Evolutionary conservation across 2,113 vertebrate species (phyloP), one percentile per base, ranked within the genome.

Genomic region (Vombatus ursinus): DNA sequence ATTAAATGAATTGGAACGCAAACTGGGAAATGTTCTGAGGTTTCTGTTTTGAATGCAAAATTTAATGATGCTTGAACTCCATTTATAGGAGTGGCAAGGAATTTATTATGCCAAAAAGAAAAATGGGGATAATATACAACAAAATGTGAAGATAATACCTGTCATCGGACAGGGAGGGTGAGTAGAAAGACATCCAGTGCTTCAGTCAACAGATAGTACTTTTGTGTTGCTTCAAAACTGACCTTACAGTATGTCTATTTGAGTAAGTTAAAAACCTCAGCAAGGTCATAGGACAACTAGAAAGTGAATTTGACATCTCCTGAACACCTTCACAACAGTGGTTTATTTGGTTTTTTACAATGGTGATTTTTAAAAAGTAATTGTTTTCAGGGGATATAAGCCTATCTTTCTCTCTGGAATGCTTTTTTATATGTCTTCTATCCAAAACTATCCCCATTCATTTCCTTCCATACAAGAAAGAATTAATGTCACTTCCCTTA

Each of bases 61-160:
- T 90, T 0, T 94, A 90, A 95, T 96, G 92, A 53, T 89, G 16
- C 31, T 93, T 91, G 8, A 77, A 61, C 97, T 96, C 51, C 16
- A 90, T 95, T 97, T 98, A 14, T 97, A 99, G 99, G 99, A 99
- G 98, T 99, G 99, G 99, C 99, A 99, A 99, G 99, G 99, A 98
- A 98, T 99, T 98, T 99, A 99, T 98, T 99, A 99, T 96, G 98
- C 99, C 98, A 99, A 99, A 98, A 99, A 99, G 99, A 99, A 99
- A 98, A 99, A 99, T 0, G 99, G 99, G 98, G 99, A 99, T 95
- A 99, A 98, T 93, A 96, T 99, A 97, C 99, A 99, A 96, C 99
- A 99, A 99, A 99, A 99, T 99, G 99, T 99, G 99, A 99, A 99
- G 99, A 99, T 99, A 98, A 98, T 99, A 97, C 99, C 99, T 99